Evolutionary conservation across 2,113 vertebrate species (phyloP), one percentile per base, ranked within the genome.

Genomic region (Brachyistius frenatus): DNA sequence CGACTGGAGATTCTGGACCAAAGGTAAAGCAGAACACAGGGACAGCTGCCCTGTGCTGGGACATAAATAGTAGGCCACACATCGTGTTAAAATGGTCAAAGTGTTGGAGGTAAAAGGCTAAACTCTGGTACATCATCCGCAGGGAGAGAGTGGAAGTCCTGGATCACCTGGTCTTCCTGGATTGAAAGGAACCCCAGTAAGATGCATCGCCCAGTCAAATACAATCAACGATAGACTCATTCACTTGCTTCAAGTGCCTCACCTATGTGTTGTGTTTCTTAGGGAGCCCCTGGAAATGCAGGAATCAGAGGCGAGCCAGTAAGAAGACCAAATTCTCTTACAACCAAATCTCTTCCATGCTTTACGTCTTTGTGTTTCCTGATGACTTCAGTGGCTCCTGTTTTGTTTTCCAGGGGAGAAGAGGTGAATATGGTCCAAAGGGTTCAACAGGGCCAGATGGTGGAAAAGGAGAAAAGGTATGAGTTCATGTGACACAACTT

Each of bases 381-480:
- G 23, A 47, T 62, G 32, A 37, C 33, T 65, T 46, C 52, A 62
- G 44, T 31, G 8, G 5, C 41, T 71, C 33, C 37, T 76, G 16
- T 81, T 49, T 41, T 76, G 16, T 81, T 49, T 69, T 80, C 0
- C 71, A 95, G 95, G 95, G 95, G 14, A 92, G 93, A 86, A 91
- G 93, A 92, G 95, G 95, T 60, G 94, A 95, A 33, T 86, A 84
- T 53, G 95, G 95, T 37, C 4, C 66, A n/a, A 95, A 95, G 70
- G 95, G 95, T 3, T 9, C 3, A 32, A 61, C 46, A 35, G 95
- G 95, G 44, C 10, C 53, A 31, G 5, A 68, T 30, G 95, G 95
- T 8, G 0, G 2, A 11, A 84, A 67, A 5, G 95, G 95, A 74
- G 94, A 94, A 0, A 94, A 92, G 91, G 95, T 95, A 83, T 33